Evolutionary conservation across 2,113 vertebrate species (phyloP), one percentile per base, ranked within the genome.

Genomic region (Python bivittatus): DNA sequence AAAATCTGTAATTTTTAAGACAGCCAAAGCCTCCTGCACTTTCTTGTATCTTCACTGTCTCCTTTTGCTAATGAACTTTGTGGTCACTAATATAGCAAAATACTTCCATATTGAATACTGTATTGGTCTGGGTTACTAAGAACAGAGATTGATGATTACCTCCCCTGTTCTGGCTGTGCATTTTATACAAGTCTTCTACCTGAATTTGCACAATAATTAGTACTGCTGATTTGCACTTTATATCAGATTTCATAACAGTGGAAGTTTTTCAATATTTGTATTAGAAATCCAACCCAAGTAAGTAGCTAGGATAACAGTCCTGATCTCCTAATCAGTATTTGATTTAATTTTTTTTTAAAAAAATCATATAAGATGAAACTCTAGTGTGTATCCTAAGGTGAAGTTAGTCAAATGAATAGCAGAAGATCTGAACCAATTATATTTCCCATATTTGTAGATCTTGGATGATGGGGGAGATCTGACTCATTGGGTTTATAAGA

Each of bases 401-500:
- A 85, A 61, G 23, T 79, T 87, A 38, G 11, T 8, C 25, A 13
- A 7, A 23, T 79, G 42, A 88, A 1, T 11, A 11, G 29, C 91
- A 94, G 94, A 94, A 96, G 93, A 56, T 92, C 94, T 97, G 96
- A 96, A 92, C 94, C 60, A 96, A 94, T 94, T 96, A 86, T 96
- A 89, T 92, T 95, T 95, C 97, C 93, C 94, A 92, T 95, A 56
- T 96, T 95, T 91, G 11, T 95, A 99, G 99, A 99, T 99, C 96
- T 97, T 99, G 97, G 99, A 99, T 88, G 99, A 99, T 20, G 99
- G 99, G 1, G 99, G 99, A 92, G 99, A 99, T 96, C 97, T 99
- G 97, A 99, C 99, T 95, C 99, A 99, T 88, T 99, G 99, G 99
- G 99, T 99, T 93, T 99, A 99, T 97, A 99, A 99, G 97, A 99